Evolutionary conservation across 2,797 vertebrate genomes (phyloP), one percentile per base, ranked within the genome.

Genomic region (Loris lydekkerianus): DNA sequence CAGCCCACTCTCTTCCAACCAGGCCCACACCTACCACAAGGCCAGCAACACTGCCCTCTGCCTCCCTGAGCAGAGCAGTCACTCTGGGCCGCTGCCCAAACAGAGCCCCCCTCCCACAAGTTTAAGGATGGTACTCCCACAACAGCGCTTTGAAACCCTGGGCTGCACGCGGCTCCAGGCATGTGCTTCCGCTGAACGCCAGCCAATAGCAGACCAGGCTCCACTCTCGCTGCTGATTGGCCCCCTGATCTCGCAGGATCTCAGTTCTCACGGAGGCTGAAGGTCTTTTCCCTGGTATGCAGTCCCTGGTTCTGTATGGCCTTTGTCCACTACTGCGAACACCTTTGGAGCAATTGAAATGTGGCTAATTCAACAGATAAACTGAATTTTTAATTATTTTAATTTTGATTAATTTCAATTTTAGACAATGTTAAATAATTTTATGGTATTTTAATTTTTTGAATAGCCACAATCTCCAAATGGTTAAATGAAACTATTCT

Each of bases 111-210:
- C 3, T 14, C 1, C 11, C 18, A 5, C 15, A 34, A 67, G 3
- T 23, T 46, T 1, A 0, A 75, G 3, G 10, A 0, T 15, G 3
- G 8, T 1, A 0, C 18, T 6, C 10, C 8, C 4, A 4, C 31
- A 9, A 5, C 49, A 15, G 14, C 0, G 0, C 40, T 58, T 65
- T 6, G 2, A 70, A 5, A 0, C 17, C 10, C 10, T 0, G 4
- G 0, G 1, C 20, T 0, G 17, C 8, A 10, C 15, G 23, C 3
- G 11, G 0, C 0, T 9, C 13, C 13, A 0, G 10, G 29, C 76
- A 61, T 1, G 65, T 10, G 40, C 91, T 85, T 69, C 46, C 3
- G 1, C 63, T 2, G 3, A 56, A 23, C 7, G 2, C 46, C 15
- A 23, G 43, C 43, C 61, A 81, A 43, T 37, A 61, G 60, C 25